Conservation (phyloP, 2,888 invertebrate genomes). For the Stomorhina lunata region DNA sequence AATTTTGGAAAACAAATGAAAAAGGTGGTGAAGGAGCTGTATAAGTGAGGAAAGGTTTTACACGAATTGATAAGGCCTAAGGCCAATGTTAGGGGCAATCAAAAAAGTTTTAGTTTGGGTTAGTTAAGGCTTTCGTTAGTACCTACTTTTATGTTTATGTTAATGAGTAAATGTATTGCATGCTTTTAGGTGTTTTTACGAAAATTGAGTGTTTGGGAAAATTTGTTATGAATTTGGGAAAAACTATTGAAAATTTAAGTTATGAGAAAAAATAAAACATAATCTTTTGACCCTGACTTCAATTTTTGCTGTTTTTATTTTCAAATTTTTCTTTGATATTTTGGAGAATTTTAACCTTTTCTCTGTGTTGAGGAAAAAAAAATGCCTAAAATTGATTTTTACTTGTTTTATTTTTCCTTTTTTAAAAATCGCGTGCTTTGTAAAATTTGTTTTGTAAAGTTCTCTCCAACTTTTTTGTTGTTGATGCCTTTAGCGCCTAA, state of each 20-base stretch:
- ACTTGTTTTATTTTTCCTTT: not conserved
- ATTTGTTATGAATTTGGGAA: not conserved
- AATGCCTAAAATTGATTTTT: conserved; percentile 59
- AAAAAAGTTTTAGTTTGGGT: conserved; percentile 37
- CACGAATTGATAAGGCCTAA: conserved; percentile 54
- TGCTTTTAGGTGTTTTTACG: conserved; percentile 10
- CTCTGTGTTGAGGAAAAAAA: conserved; percentile 5
- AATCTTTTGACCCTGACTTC: conserved; percentile 65
- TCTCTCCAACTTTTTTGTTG: not conserved
- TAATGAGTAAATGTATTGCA: not conserved
- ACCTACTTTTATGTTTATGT: conserved; percentile 33
- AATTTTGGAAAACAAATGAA: not conserved
- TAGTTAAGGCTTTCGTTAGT: conserved; percentile 58
- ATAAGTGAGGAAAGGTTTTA: not conserved
- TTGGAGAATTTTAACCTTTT: not conserved
- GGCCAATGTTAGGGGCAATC: conserved; percentile 54
- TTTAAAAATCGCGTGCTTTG: conserved; percentile 21
- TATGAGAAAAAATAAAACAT: not conserved
- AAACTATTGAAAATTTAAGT: not conserved
- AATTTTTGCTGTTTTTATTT: conserved; percentile 49
- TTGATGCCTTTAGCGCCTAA: conserved; percentile 5
- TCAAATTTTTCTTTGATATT: conserved; percentile 21
- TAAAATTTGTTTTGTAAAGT: not conserved
- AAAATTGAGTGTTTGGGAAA: conserved; percentile 24
- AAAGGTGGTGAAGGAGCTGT: not conserved